phyloP scores from a whole-genome alignment of 1,140 invertebrate species.

The Probaryconus sp. region DNA sequence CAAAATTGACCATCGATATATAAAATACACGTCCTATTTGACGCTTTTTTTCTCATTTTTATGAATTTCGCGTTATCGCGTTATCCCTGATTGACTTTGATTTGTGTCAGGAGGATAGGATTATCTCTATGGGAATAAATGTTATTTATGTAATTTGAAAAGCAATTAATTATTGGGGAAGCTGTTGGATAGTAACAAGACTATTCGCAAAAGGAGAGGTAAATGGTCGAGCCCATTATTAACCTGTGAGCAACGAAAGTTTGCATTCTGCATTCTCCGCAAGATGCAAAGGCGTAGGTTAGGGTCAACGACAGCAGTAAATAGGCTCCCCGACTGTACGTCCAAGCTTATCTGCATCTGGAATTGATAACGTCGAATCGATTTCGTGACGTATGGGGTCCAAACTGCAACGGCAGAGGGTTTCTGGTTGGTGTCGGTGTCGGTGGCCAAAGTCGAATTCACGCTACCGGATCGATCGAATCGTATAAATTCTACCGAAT shows the following conservation, averaged over 20 bases:
- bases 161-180: too few species aligned
- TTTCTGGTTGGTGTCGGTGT: constrained; percentile 43
- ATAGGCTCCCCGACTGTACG: constrained; percentile 47
- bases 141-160: too few species aligned
- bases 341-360: constrained; percentile 68
- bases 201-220: too few species aligned
- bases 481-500: constrained; percentile 58
- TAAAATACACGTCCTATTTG: too few species aligned
- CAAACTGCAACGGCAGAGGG: constrained; percentile 33
- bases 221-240: constrained; percentile 29
- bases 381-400: constrained; percentile 59
- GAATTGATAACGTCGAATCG: constrained; percentile 69
- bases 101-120: too few species aligned
- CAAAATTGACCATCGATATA: too few species aligned
- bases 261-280: constrained; percentile 62
- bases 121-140: too few species aligned
- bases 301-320: constrained; percentile 60
- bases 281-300: constrained; percentile 59
- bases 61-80: too few species aligned
- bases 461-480: constrained; percentile 53
- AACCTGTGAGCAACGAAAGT: constrained; percentile 31
- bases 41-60: too few species aligned
- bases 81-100: too few species aligned
- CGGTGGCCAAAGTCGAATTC: constrained; percentile 58
- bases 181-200: too few species aligned